A percentile compares a stretch with the other conserved stretches of the same genome.
phyloP scores from a whole-genome alignment of 2,797 vertebrate genomes.

The Xenentodon cancila region DNA sequence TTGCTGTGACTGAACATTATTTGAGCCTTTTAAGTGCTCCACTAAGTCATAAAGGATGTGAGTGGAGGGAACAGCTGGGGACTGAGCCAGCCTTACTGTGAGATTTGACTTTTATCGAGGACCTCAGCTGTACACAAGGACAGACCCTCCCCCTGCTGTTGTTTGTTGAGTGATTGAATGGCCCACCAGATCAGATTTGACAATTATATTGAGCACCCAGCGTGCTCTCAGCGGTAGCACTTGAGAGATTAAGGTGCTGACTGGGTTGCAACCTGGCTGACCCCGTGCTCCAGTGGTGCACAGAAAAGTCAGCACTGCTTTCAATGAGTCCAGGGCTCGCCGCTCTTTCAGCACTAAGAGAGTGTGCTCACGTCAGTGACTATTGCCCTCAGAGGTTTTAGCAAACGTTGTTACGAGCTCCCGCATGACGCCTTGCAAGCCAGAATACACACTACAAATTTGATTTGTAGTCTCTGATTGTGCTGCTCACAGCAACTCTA shows the following conservation, averaged over 20 bases:
- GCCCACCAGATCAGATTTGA: constrained; percentile 54
- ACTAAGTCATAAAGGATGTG: constrained; percentile 23
- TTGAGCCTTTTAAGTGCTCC: constrained; percentile 12
- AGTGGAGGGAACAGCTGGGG: constrained; percentile 60
- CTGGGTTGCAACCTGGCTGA: constrained; percentile 50
- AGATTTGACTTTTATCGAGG: constrained; percentile 41
- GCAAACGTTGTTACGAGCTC: constrained; percentile 56
- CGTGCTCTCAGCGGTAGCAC: constrained; percentile 42
- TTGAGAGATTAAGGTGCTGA: constrained; percentile 73
- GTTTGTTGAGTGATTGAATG: constrained; percentile 71
- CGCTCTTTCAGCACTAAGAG: constrained; percentile 62
- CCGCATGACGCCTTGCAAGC: constrained; percentile 41
- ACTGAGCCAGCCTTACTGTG: constrained; percentile 23
- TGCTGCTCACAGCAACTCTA: constrained; percentile 17
- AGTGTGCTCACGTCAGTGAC: constrained; percentile 40
- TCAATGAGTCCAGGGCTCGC: constrained; percentile 37
- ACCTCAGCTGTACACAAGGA: constrained; percentile 73
- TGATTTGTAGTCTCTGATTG: constrained; percentile 54
- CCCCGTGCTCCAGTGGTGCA: constrained; percentile 50
- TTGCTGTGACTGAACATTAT: constrained; percentile 18
- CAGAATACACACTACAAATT: constrained; percentile 42
- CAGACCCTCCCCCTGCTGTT: constrained; percentile 35
- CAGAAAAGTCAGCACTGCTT: constrained; percentile 42
- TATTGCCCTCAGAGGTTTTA: constrained; percentile 31
- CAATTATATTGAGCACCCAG: constrained; percentile 61